Conservation (phyloP, 2,797 vertebrate species). For the Dermochelys coriacea region DNA sequence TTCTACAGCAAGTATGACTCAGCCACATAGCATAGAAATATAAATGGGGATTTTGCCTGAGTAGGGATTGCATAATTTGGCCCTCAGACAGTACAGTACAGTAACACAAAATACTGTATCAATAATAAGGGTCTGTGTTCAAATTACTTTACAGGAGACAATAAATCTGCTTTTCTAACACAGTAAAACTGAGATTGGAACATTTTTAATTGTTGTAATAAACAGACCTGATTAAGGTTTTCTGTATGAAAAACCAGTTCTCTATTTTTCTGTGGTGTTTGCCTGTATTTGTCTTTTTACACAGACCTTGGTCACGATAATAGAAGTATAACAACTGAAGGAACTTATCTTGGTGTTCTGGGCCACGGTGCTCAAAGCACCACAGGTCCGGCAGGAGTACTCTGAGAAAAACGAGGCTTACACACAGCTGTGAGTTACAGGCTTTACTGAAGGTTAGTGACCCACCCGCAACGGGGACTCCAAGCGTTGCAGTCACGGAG, state of each 20-base stretch:
- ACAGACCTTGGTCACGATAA: slow-evolving; percentile 20
- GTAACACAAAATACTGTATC: background rate
- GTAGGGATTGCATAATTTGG: background rate
- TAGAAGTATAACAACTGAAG: slow-evolving; percentile 38
- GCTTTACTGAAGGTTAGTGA: no score
- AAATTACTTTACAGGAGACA: background rate
- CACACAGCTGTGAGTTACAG: no score
- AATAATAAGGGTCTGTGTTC: background rate
- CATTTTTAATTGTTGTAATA: background rate
- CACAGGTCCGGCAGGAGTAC: no score
- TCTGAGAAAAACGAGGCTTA: no score
- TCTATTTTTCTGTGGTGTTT: background rate
- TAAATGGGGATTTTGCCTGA: background rate
- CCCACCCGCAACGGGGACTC: no score
- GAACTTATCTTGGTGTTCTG: slow-evolving; percentile 33
- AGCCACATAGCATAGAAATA: background rate
- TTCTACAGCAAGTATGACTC: background rate
- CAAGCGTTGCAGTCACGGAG: no score
- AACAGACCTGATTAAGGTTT: background rate
- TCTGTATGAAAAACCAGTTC: slow-evolving; percentile 4
- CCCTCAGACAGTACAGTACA: background rate
- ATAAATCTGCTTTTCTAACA: background rate
- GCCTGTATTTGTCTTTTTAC: slow-evolving; percentile 32
- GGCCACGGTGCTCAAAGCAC: no score
- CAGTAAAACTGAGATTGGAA: background rate